Evolutionary conservation across 2,113 vertebrate species (phyloP).

Genomic region (Anolis sagrei): DNA sequence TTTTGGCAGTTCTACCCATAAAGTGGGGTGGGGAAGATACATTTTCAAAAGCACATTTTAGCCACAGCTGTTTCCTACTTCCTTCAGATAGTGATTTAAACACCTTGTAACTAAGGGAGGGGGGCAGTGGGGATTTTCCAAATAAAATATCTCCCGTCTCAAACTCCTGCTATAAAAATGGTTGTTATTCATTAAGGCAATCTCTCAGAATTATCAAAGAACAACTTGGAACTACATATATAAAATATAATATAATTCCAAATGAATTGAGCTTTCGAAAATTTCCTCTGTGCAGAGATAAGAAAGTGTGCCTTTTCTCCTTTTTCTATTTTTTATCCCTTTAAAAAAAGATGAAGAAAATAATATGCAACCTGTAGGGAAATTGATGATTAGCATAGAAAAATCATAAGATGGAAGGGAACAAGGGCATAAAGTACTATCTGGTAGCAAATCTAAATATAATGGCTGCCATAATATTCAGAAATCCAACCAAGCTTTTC

Average conservation of each 20-base stretch:
- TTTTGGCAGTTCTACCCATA: slow-evolving; percentile 51
- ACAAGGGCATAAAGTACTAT: slow-evolving; percentile 26
- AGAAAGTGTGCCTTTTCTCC: not conserved
- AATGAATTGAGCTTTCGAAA: slow-evolving; percentile 48
- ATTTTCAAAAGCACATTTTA: slow-evolving; percentile 62
- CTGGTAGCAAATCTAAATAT: slow-evolving; percentile 13
- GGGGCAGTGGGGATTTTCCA: slow-evolving; percentile 55
- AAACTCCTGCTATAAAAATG: slow-evolving; percentile 62
- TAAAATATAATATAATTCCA: slow-evolving; percentile 61
- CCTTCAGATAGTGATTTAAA: slow-evolving; percentile 74
- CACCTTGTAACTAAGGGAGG: slow-evolving; percentile 66
- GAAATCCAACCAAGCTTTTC: not conserved
- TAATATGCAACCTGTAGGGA: not conserved
- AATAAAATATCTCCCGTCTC: slow-evolving; percentile 70
- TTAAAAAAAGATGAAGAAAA: slow-evolving; percentile 45
- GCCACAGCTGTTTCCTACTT: slow-evolving; percentile 78
- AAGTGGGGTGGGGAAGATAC: slow-evolving; percentile 32
- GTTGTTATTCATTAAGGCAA: slow-evolving; percentile 64
- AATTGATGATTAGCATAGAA: slow-evolving; percentile 8
- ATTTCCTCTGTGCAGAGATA: slow-evolving; percentile 58
- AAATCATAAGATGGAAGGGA: slow-evolving; percentile 8
- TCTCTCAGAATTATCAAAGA: slow-evolving; percentile 65
- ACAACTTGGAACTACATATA: slow-evolving; percentile 54
- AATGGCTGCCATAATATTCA: not conserved
- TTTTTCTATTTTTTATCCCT: not conserved